Evolutionary conservation across 1,140 invertebrate genomes (phyloP).

Genomic region (roundworm (Caenorhabditis elegans)): DNA sequence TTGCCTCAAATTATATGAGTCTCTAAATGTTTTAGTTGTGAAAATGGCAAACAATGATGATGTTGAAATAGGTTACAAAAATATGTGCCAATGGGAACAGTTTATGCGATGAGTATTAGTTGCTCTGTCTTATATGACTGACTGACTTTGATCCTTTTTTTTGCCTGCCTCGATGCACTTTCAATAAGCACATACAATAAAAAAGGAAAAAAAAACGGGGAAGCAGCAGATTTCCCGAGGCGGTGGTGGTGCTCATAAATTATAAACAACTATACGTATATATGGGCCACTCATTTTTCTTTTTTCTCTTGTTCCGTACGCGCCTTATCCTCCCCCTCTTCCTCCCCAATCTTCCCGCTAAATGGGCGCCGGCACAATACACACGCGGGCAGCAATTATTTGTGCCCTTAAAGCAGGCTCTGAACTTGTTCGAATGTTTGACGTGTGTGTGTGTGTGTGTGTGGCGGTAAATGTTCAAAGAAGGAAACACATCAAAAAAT

Average conservation of each 20-base stretch:
- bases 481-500: conserved; percentile 12
- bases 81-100: neutral
- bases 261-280: conserved; percentile 29
- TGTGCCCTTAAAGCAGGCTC: neutral
- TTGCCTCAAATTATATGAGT: neutral
- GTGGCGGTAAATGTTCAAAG: conserved; percentile 14
- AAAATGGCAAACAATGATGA: neutral
- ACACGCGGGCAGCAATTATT: conserved; percentile 31
- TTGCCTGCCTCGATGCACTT: neutral
- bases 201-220: neutral
- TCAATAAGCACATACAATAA: neutral
- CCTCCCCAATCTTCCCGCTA: neutral
- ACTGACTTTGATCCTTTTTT: too few relatives aligned
- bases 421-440: neutral
- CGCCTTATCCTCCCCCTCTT: neutral
- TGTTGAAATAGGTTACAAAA: neutral
- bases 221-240: neutral
- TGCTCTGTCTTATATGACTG: too few relatives aligned
- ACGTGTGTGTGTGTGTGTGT: too few relatives aligned
- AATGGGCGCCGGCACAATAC: conserved; percentile 17
- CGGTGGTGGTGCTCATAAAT: conserved; percentile 21
- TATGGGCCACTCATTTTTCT: conserved; percentile 24
- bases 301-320: neutral
- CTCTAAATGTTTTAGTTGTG: neutral
- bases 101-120: too few relatives aligned